A percentile compares a stretch with the other conserved stretches of the same genome.
Evolutionary conservation across 1,140 invertebrate genomes (phyloP).

Genomic region (Apis cerana): DNA sequence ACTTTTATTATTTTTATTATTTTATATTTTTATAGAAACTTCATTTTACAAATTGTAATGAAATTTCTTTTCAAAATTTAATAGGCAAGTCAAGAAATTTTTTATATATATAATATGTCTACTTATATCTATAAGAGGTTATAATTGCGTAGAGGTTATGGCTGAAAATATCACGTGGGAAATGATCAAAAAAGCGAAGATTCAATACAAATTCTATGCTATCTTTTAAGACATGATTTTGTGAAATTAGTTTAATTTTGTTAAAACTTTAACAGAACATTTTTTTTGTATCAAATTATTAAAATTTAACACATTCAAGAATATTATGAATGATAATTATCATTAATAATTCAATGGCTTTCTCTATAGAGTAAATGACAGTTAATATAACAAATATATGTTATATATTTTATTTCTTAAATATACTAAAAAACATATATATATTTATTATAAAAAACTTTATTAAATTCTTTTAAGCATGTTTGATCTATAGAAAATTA

Average conservation of each 20-base stretch:
- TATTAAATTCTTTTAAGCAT: neutral
- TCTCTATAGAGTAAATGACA: too few relatives aligned
- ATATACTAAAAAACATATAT: too few relatives aligned
- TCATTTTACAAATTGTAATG: neutral
- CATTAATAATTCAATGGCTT: too few relatives aligned
- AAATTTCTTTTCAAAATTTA: neutral
- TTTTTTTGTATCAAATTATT: neutral
- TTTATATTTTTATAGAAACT: neutral
- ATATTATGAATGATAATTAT: too few relatives aligned
- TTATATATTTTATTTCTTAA: too few relatives aligned
- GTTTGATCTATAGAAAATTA: neutral
- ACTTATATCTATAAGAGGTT: neutral
- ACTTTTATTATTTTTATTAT: neutral
- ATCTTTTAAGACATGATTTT: neutral
- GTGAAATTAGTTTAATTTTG: neutral
- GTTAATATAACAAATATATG: too few relatives aligned
- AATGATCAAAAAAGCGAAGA: slow-evolving; percentile 16
- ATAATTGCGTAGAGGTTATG: slow-evolving; percentile 32
- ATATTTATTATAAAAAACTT: neutral
- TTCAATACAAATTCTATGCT: neutral
- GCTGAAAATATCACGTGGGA: slow-evolving; percentile 30
- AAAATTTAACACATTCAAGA: too few relatives aligned
- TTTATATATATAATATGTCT: too few relatives aligned
- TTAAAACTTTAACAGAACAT: neutral
- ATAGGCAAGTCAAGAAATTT: neutral